Evolutionary conservation across 1,140 invertebrate genomes (phyloP).

Genomic region (Macrobrachium rosenbergii): DNA sequence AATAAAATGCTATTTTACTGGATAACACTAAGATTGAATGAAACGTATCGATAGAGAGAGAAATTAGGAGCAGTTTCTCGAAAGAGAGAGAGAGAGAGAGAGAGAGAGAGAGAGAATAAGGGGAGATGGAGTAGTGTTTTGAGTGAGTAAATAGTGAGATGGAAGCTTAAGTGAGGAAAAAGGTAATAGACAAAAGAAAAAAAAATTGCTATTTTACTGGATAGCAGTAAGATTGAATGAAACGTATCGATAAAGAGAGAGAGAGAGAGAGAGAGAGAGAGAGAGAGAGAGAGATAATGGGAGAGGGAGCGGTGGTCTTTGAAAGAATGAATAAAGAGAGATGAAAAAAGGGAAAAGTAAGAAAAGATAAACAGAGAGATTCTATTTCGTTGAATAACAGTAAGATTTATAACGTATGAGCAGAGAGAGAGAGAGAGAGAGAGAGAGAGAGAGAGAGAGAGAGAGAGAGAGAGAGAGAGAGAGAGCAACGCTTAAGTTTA

Average conservation of each 20-base stretch:
- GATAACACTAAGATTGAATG: background rate
- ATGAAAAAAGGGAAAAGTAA: no score
- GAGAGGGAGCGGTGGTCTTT: background rate
- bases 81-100: background rate
- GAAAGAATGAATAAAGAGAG: background rate
- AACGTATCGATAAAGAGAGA: background rate
- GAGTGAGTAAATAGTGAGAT: background rate
- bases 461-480: constrained; percentile 6
- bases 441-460: constrained; percentile 13
- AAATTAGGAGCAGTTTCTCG: background rate
- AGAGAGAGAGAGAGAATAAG: background rate
- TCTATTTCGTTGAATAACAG: no score
- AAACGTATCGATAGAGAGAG: background rate
- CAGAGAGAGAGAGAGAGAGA: constrained; percentile 13
- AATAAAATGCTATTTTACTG: background rate
- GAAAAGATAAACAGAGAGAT: no score
- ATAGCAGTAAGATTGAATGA: background rate
- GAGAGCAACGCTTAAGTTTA: background rate
- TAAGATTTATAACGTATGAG: background rate
- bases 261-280: constrained; percentile 10
- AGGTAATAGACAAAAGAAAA: background rate
- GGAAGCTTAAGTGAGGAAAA: background rate
- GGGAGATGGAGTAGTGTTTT: no score
- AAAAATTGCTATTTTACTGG: background rate
- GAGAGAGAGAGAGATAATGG: no score